Evolutionary conservation across 1,140 invertebrate genomes (phyloP).

Genomic region (Lucilia sericata): DNA sequence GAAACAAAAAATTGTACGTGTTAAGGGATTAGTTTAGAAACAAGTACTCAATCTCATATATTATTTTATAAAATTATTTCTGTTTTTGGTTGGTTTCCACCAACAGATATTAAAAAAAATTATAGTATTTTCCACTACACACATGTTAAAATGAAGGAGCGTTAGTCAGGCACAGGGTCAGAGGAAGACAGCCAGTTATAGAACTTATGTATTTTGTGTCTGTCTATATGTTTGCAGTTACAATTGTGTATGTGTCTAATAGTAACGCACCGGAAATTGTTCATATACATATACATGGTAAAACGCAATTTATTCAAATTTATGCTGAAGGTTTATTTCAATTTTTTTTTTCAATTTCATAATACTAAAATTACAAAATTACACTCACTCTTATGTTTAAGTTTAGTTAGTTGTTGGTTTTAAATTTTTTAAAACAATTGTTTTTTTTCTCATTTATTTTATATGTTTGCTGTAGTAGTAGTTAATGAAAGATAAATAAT

Average conservation of each 20-base stretch:
- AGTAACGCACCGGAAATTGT: constrained; percentile 63
- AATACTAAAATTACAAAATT: neutral
- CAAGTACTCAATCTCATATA: neutral
- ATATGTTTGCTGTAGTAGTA: neutral
- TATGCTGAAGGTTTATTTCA: neutral
- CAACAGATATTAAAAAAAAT: no score
- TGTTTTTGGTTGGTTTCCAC: neutral
- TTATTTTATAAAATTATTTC: neutral
- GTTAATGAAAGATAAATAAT: neutral
- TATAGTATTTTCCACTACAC: no score
- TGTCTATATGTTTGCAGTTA: no score
- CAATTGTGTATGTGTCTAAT: neutral
- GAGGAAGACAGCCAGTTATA: neutral
- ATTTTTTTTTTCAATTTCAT: neutral
- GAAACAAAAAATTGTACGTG: neutral
- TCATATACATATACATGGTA: constrained; percentile 53
- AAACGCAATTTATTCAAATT: constrained; percentile 19
- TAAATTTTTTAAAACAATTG: neutral
- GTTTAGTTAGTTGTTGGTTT: neutral
- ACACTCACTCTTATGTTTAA: neutral
- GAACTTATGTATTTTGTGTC: neutral
- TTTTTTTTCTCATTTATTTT: neutral
- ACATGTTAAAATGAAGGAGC: neutral
- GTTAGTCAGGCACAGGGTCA: neutral
- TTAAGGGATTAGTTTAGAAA: neutral